Evolutionary conservation across 2,113 vertebrate genomes (phyloP).

Genomic region (Odobenus rosmarus): DNA sequence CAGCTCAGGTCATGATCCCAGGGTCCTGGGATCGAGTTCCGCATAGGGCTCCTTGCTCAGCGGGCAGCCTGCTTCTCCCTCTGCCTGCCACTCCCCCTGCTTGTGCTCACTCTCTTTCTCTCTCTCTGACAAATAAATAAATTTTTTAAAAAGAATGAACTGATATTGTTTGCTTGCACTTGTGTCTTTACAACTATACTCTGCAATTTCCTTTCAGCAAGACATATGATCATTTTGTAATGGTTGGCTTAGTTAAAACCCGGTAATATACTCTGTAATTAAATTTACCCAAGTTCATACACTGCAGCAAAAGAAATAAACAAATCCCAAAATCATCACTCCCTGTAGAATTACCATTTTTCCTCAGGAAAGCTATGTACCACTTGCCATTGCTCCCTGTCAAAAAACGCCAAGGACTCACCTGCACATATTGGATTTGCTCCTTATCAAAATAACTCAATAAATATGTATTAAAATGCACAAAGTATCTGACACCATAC

Average conservation of each 20-base stretch:
- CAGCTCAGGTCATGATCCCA: no score
- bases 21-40: no score
- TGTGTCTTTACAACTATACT: not conserved
- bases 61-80: no score
- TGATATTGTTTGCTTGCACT: not conserved
- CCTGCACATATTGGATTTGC: not conserved
- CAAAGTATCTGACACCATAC: not conserved
- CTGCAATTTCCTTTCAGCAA: not conserved
- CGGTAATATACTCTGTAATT: slow-evolving; percentile 12
- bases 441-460: not conserved
- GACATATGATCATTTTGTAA: not conserved
- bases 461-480: not conserved
- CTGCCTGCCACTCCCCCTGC: no score
- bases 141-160: not conserved
- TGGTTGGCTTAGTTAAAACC: not conserved
- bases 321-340: not conserved
- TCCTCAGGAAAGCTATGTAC: not conserved
- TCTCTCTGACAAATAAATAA: no score
- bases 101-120: no score
- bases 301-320: not conserved
- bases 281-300: not conserved
- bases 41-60: no score
- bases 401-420: not conserved
- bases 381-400: not conserved
- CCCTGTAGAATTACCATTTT: not conserved